Conservation (phyloP, 2,797 vertebrate genomes). For the Lutjanus argentimaculatus region DNA sequence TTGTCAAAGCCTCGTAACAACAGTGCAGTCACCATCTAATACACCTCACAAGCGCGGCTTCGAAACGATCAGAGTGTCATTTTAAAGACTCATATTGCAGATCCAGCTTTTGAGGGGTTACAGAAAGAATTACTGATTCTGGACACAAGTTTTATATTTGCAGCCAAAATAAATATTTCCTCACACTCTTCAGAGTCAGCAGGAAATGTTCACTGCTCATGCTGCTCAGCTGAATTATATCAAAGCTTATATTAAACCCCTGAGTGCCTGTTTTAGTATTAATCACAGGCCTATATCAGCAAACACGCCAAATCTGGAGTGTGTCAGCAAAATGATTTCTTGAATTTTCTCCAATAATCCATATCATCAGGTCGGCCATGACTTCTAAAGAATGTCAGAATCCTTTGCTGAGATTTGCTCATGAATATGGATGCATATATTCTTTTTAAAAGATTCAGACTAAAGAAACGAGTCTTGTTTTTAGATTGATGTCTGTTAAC, state of each 20-base stretch:
- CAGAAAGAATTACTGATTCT: background rate
- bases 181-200: conserved; percentile 4
- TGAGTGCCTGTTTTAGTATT: background rate
- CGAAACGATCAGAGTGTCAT: background rate
- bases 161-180: conserved; percentile 13
- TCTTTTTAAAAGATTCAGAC: conserved; percentile 1
- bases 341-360: conserved; percentile 1
- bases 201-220: conserved; percentile 13
- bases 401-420: background rate
- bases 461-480: background rate
- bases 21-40: too few species aligned
- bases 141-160: conserved; percentile 13
- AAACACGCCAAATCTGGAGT: background rate
- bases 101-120: background rate
- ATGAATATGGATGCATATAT: background rate
- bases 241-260: background rate
- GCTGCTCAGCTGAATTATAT: conserved; percentile 31
- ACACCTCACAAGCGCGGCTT: background rate
- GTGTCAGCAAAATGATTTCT: background rate
- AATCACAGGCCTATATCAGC: background rate
- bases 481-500: background rate
- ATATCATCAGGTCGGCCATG: background rate
- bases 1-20: background rate
- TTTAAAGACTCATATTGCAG: background rate
- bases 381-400: background rate